Percentiles rank a stretch among this genome's conserved stretches.
phyloP scores from a whole-genome alignment of 23 tunicate genomes.

The Phallusia fumigata region DNA sequence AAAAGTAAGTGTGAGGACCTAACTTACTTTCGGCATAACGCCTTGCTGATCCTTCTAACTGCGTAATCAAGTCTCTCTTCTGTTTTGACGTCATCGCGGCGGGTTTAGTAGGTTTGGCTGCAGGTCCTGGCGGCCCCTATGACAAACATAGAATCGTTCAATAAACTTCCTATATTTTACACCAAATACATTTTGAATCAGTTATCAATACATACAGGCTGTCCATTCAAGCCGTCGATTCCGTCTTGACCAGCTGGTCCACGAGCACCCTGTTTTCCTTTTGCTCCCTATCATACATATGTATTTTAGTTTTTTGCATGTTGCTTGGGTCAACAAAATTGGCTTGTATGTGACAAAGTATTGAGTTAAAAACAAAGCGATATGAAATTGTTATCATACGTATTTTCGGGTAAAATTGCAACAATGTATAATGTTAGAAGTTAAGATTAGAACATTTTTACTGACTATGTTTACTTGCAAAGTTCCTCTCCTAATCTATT shows the following conservation, averaged over 20 bases:
- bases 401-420: too few species aligned
- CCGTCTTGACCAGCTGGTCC: constrained; percentile 40
- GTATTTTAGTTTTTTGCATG: too few species aligned
- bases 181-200: background rate
- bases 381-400: too few species aligned
- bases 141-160: background rate
- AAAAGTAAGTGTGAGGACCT: background rate
- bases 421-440: too few species aligned
- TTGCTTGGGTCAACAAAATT: too few species aligned
- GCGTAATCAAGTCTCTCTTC: background rate
- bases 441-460: too few species aligned
- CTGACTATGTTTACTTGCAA: too few species aligned
- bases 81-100: background rate
- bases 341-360: too few species aligned
- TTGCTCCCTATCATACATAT: constrained; percentile 49
- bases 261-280: constrained; percentile 39
- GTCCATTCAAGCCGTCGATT: constrained; percentile 2
- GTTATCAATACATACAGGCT: background rate
- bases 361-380: too few species aligned
- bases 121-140: background rate
- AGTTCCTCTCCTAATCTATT: too few species aligned
- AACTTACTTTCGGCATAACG: constrained; percentile 7
- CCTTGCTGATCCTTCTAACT: background rate
- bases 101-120: background rate
- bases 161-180: background rate